A percentile compares a stretch with the other conserved stretches of the same genome.
These are phyloP conservation scores for Diloba caeruleocephala DNA, from an alignment of 2,888 invertebrate species.

Conservation along the genomic window DNA sequence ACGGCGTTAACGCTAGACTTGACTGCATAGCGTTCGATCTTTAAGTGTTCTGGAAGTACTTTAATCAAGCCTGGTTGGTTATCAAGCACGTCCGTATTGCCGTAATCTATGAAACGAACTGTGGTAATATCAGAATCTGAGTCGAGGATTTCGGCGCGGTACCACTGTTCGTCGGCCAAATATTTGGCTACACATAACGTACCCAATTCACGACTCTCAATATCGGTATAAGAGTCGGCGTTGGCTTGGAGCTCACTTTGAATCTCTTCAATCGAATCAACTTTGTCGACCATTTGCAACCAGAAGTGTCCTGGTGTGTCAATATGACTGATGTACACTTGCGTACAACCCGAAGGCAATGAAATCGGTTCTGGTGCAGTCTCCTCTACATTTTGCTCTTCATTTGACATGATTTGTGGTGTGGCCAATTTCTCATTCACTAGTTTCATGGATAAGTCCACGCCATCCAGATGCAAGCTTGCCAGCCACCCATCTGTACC, in stretches of 20 bases:
- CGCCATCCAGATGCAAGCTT: conserved; percentile 84
- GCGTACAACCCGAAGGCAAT: conserved; percentile 75
- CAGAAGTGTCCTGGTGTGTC: conserved; percentile 94
- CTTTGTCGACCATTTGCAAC: conserved; percentile 90
- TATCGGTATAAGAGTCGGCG: conserved; percentile 83
- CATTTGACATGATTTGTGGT: conserved; percentile 63
- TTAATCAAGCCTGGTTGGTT: conserved; percentile 90
- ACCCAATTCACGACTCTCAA: conserved; percentile 89
- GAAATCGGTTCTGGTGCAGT: conserved; percentile 69
- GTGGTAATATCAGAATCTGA: conserved; percentile 93
- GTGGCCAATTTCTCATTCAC: conserved; percentile 79
- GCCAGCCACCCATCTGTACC: conserved; percentile 89
- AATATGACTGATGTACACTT: conserved; percentile 91
- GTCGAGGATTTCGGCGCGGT: conserved; percentile 96
- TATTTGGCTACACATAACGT: conserved; percentile 94
- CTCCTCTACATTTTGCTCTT: conserved; percentile 62
- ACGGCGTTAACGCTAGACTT: conserved; percentile 92
- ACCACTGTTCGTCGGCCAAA: conserved; percentile 96
- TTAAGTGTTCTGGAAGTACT: conserved; percentile 89
- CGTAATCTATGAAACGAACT: conserved; percentile 93
- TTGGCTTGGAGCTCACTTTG: conserved; percentile 91
- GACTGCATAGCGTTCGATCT: conserved; percentile 88
- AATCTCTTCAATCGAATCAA: conserved; percentile 88
- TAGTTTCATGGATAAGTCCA: conserved; percentile 85
- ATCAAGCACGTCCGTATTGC: conserved; percentile 93